Conservation (phyloP, 2,113 vertebrate genomes). For the Gymnobelideus leadbeateri region DNA sequence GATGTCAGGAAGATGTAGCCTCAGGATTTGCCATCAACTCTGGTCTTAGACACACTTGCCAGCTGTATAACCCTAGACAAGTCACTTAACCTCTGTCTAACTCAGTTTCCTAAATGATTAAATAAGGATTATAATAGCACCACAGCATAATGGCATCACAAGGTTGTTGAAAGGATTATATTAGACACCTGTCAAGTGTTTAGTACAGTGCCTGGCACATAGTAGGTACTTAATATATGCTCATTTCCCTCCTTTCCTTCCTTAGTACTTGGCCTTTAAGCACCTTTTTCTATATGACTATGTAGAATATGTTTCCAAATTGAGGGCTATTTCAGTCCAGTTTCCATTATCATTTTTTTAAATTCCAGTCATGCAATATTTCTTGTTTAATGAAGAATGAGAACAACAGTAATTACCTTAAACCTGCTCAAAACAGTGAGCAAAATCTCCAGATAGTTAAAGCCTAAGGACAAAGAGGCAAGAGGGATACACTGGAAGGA, state of each 20-base stretch:
- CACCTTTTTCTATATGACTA: no score
- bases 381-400: neutral
- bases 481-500: neutral
- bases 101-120: neutral
- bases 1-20: neutral
- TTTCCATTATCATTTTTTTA: neutral
- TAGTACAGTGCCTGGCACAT: neutral
- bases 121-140: neutral
- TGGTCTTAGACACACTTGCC: neutral
- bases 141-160: neutral
- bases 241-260: neutral
- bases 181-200: neutral
- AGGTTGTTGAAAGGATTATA: neutral
- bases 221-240: neutral
- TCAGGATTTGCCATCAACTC: neutral
- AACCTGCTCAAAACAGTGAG: neutral
- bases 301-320: no score
- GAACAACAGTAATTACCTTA: neutral
- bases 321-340: neutral
- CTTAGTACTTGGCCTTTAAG: no score
- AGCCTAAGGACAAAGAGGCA: neutral
- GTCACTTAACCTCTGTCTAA: neutral
- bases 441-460: neutral
- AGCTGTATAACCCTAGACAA: neutral
- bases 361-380: neutral